These are phyloP conservation scores for Drosophila atripex DNA, from an alignment of 2,888 invertebrate genomes.

Conservation along the genomic window DNA sequence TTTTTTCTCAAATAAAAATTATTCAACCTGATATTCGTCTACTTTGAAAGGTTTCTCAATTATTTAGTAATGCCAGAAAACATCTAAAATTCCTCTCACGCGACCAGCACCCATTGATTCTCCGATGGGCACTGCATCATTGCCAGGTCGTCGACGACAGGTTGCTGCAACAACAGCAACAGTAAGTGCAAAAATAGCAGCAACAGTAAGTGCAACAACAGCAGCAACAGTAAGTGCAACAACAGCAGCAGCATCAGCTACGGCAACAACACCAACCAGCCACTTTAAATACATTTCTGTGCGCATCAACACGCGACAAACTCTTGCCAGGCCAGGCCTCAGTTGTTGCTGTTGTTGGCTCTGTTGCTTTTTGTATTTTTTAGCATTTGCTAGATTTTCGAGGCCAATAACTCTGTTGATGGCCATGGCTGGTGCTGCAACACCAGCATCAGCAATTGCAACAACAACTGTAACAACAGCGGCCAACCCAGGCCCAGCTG, in stretches of 20 bases:
- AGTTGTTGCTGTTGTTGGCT: constrained; percentile 2
- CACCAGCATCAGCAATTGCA: constrained; percentile 54
- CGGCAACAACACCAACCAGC: constrained; percentile 27
- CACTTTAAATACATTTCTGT: constrained; percentile 72
- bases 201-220: constrained; percentile 12
- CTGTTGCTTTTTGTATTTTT: constrained; percentile 56
- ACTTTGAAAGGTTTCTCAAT: neutral
- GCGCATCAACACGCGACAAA: constrained; percentile 75
- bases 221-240: constrained; percentile 5
- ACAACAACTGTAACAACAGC: constrained; percentile 25
- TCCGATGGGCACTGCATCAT: constrained; percentile 22
- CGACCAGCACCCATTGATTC: constrained; percentile 4
- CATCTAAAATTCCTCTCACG: constrained; percentile 6
- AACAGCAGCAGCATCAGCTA: constrained; percentile 1
- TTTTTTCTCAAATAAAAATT: no score
- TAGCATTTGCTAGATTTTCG: constrained; percentile 75
- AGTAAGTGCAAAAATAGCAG: constrained; percentile 2
- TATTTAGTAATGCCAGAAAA: neutral
- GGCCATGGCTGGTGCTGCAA: constrained; percentile 61
- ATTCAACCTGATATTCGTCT: neutral
- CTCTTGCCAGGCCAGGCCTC: constrained; percentile 54
- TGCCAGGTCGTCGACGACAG: constrained; percentile 47
- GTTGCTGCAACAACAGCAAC: constrained; percentile 27
- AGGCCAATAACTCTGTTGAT: constrained; percentile 77
- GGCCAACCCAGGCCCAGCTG: constrained; percentile 46